These are phyloP conservation scores for Schizopygopsis malacanthus DNA, from an alignment of 2,797 vertebrate species.

Conservation along the genomic window DNA sequence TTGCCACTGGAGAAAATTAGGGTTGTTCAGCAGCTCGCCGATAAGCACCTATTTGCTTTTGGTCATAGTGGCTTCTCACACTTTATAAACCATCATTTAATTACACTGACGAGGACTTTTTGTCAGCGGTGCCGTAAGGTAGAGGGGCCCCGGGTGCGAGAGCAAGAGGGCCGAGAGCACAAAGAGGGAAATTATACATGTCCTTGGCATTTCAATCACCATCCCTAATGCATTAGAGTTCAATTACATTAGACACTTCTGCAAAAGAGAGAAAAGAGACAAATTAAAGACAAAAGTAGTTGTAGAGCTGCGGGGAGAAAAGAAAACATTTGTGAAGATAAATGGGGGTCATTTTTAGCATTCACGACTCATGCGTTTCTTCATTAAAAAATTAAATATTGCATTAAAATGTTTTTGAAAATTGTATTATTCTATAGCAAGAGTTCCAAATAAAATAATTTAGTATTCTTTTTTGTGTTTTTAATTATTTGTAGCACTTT, in stretches of 20 bases:
- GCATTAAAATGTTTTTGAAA: background rate
- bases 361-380: background rate
- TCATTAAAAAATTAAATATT: background rate
- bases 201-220: constrained; percentile 64
- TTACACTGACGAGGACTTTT: constrained; percentile 90
- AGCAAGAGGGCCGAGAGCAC: constrained; percentile 72
- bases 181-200: constrained; percentile 76
- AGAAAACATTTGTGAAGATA: constrained; percentile 18
- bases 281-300: constrained; percentile 58
- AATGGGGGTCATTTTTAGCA: background rate
- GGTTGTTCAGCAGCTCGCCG: constrained; percentile 82
- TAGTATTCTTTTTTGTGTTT: background rate
- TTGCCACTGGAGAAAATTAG: constrained; percentile 86
- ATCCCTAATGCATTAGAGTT: constrained; percentile 62
- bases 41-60: constrained; percentile 90
- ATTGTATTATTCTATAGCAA: no score
- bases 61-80: constrained; percentile 87
- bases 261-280: constrained; percentile 46
- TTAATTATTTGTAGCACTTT: background rate
- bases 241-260: constrained; percentile 59
- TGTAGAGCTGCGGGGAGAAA: background rate
- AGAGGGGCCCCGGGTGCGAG: constrained; percentile 80
- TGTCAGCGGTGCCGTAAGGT: constrained; percentile 87
- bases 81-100: constrained; percentile 94
- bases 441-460: no score